These are phyloP conservation scores for Molanna angustata DNA, from an alignment of 2,888 invertebrate genomes.

Conservation along the genomic window DNA sequence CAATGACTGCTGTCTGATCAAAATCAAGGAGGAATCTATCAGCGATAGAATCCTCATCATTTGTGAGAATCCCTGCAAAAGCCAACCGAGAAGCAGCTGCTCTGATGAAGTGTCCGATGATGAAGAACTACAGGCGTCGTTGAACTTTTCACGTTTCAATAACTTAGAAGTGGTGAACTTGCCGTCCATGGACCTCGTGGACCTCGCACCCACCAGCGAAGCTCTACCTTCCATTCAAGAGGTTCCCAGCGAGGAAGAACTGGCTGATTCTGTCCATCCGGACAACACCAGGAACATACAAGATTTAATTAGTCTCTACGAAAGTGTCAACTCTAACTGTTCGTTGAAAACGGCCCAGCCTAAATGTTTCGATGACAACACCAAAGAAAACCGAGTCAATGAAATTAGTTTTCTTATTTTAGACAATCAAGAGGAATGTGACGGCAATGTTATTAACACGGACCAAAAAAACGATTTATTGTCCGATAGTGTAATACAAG, in stretches of 20 bases:
- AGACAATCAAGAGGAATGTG: slow-evolving; percentile 19
- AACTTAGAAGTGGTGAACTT: slow-evolving; percentile 15
- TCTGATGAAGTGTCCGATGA: slow-evolving; percentile 17
- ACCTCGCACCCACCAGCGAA: slow-evolving; percentile 6
- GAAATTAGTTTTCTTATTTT: slow-evolving; percentile 27
- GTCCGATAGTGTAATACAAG: slow-evolving; percentile 10
- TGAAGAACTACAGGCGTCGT: slow-evolving; percentile 3
- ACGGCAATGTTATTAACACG: slow-evolving; percentile 1
- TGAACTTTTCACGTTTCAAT: neutral
- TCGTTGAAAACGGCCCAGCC: neutral
- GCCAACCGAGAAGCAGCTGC: neutral
- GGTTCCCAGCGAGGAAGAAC: slow-evolving; percentile 21
- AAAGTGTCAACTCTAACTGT: slow-evolving; percentile 9
- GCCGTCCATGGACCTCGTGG: slow-evolving; percentile 16
- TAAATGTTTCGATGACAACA: neutral
- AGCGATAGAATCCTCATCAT: slow-evolving; percentile 49
- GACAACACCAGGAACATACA: slow-evolving; percentile 18
- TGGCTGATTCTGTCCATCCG: slow-evolving; percentile 3
- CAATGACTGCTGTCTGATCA: slow-evolving; percentile 52
- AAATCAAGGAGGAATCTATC: slow-evolving; percentile 50
- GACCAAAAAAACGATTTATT: neutral
- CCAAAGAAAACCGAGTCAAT: slow-evolving; percentile 3
- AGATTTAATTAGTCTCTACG: slow-evolving; percentile 29
- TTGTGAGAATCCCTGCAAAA: slow-evolving; percentile 42
- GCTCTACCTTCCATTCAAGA: slow-evolving; percentile 26